Evolutionary conservation across 1,140 invertebrate species (phyloP).

Genomic region (Drosophila miranda): DNA sequence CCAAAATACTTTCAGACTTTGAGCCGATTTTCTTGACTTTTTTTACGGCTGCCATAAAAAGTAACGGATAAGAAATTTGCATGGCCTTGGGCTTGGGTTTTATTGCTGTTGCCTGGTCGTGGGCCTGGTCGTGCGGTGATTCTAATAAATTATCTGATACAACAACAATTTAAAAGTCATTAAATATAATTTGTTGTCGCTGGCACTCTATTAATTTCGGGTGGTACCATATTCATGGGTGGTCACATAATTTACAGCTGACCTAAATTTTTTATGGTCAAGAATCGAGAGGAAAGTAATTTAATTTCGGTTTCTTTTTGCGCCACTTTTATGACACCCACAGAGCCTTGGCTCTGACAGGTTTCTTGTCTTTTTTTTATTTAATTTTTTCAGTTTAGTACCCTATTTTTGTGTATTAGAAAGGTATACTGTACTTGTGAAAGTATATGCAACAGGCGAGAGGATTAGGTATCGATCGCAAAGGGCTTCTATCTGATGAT

Average conservation of each 20-base stretch:
- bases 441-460: no score
- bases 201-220: neutral
- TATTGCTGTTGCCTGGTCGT: conserved; percentile 37
- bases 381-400: conserved; percentile 15
- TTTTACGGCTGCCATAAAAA: conserved; percentile 42
- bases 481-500: no score
- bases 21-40: conserved; percentile 22
- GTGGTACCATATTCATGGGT: no score
- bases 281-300: conserved; percentile 47
- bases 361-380: conserved; percentile 34
- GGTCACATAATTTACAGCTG: conserved; percentile 17
- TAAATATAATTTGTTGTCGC: conserved; percentile 32
- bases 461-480: no score
- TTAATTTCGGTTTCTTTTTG: conserved; percentile 54
- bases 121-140: conserved; percentile 3
- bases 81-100: conserved; percentile 36
- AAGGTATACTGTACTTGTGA: no score
- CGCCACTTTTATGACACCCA: conserved; percentile 30
- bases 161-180: conserved; percentile 59
- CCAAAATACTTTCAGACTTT: conserved; percentile 43
- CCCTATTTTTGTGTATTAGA: no score
- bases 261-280: conserved; percentile 51
- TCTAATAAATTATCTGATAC: conserved; percentile 59
- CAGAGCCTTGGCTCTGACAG: conserved; percentile 43
- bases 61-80: conserved; percentile 37